Percentiles rank a stretch among this genome's conserved stretches.
These are phyloP conservation scores for Rhinolophus ferrumequinum DNA, from an alignment of 2,113 vertebrate genomes.

Conservation along the genomic window DNA sequence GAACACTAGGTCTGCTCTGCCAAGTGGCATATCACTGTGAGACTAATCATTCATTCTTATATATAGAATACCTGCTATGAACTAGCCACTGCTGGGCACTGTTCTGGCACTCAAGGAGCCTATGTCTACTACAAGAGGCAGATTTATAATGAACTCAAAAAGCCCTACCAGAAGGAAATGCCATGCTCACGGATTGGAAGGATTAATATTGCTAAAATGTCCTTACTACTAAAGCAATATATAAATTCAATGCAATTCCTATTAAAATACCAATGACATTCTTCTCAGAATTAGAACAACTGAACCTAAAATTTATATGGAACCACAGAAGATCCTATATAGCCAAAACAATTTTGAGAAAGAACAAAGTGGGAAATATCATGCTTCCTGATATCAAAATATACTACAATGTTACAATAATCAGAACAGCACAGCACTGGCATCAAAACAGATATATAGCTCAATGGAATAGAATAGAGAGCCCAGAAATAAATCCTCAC, in stretches of 20 bases:
- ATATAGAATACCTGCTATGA: neutral
- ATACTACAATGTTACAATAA: neutral
- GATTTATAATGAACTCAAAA: neutral
- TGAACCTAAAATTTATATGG: neutral
- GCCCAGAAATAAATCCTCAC: neutral
- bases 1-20: neutral
- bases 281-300: neutral
- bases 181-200: neutral
- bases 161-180: neutral
- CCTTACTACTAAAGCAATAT: neutral
- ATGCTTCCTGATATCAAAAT: neutral
- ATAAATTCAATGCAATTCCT: neutral
- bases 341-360: neutral
- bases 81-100: neutral
- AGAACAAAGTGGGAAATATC: neutral
- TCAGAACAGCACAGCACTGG: neutral
- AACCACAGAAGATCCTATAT: neutral
- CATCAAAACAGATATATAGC: neutral
- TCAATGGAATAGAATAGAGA: neutral
- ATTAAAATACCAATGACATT: neutral
- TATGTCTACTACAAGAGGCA: neutral
- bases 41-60: neutral
- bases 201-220: neutral
- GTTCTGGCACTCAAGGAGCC: neutral
- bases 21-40: neutral